Evolutionary conservation across 2,797 vertebrate genomes (phyloP), one percentile per base, ranked within the genome.

Genomic region (Nannoperca australis): DNA sequence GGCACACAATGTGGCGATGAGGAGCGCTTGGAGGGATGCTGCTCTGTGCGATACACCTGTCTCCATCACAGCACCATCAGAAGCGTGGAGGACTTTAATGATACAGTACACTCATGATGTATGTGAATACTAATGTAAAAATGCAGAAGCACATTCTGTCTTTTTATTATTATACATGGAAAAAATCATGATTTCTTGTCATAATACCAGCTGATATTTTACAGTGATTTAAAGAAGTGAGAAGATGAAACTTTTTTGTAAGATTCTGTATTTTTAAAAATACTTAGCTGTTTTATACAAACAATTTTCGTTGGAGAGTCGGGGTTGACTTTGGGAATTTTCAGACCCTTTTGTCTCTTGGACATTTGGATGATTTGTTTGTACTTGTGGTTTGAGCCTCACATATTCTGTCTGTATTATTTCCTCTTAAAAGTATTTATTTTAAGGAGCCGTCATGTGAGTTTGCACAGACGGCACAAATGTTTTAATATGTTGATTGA

Each of bases 361-460:
- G 86, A 90, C 89, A 86, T 93, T 91, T 93, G 89, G 82, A 91
- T 89, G 66, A 85, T 89, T 84, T 75, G 89, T 94, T 88, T 91
- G 89, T 94, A 90, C 53, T 89, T 92, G 92, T 90, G 89, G 87
- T 94, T 94, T 92, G 90, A 89, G 91, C 92, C 92, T 95, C 90
- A 83, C 88, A 84, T 95, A 92, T 90, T 92, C 89, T 93, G 91
- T 95, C 92, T 94, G 93, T 94, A 94, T 94, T 95, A 91, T 95
- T 94, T 93, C 90, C 91, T 94, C 90, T 93, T 94, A 88, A 92
- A 94, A 94, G 93, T 96, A 96, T 96, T 96, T 96, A 96, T 96
- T 96, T 95, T 94, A 93, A 93, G 77, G 86, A 88, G 89, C 94
- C 91, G 59, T 90, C 72, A 18, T 86, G 85, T 93, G 88, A 90